Conservation (phyloP, 2,888 invertebrate genomes). For the Clivina fossor region DNA sequence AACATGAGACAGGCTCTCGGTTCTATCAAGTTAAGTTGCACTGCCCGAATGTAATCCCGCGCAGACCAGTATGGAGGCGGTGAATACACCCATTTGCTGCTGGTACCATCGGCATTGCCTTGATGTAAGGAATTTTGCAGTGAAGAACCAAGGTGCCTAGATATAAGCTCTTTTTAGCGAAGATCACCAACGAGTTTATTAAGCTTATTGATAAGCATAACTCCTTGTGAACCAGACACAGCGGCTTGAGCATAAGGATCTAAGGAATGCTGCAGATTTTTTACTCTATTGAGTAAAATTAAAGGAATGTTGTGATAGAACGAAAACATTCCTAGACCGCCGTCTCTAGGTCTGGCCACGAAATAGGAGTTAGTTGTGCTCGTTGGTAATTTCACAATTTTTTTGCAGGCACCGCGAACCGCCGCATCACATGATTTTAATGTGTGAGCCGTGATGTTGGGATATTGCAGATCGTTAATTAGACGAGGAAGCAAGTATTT, state of each 20-base stretch:
- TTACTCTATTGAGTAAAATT: neutral
- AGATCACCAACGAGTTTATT: neutral
- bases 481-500: conserved; percentile 46
- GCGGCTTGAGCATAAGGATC: neutral
- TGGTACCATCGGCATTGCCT: neutral
- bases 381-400: conserved; percentile 42
- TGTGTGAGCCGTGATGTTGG: conserved; percentile 33
- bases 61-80: neutral
- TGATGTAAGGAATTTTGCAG: neutral
- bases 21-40: neutral
- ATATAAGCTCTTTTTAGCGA: neutral
- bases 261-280: neutral
- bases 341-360: neutral
- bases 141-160: neutral
- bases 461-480: conserved; percentile 47
- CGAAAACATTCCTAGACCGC: neutral
- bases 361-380: neutral
- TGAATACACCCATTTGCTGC: neutral
- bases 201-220: neutral
- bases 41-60: conserved; percentile 1
- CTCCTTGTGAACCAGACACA: neutral
- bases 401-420: conserved; percentile 43
- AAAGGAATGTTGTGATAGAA: neutral
- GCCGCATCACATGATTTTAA: conserved; percentile 45
- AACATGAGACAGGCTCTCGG: neutral